Base-by-base conservation (phyloP, 2,888 invertebrate genomes). In the Drosophila tripunctata region DNA sequence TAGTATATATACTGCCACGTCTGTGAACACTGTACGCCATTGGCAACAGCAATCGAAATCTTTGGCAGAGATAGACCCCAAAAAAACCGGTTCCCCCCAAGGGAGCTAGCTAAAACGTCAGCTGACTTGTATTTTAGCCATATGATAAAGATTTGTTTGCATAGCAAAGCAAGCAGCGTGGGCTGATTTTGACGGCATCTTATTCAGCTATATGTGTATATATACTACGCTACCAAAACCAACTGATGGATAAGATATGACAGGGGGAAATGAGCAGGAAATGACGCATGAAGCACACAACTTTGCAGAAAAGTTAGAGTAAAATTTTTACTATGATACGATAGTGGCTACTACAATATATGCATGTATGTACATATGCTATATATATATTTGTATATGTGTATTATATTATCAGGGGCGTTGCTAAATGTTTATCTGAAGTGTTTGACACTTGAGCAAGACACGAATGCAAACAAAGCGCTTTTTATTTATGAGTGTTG, bases 41-140 rank as follows among this genome's bases (percentile, higher is more conserved):
- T 81, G 81, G 84, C 80, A 83, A 81, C 84, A 83, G 77, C 60
- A 60, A 63, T 36, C 44, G 41, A 47, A 54, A 61, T 71, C 64
- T 67, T 47, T 56, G 63, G 21, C 45, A 31, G 12, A 19, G 27
- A 47, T 21, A 43, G 41, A 69, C 67, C 33, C 60, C 38, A n/a
- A 38, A 35, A n/a, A 67, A 72, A 80, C 78, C 57, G 51, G 84
- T 83, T 79, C 62, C 36, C 62, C 30, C 58, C 38, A 38, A 17
- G 22, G 7, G 50, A 17, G 44, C 14, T 30, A n/a, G n/a, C n/a
- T n/a, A n/a, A n/a, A n/a, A 35, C 55, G 69, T 83, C 80, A 81
- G 80, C 80, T 83, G 80, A 81, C 80, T 63, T 51, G 64, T 45
- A 7, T 47, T 51, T 50, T 27, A 48, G 76, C 79, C 79, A 81